These are phyloP conservation scores for Steinernema scapterisci DNA, from an alignment of 2,888 invertebrate genomes.

Conservation along the genomic window DNA sequence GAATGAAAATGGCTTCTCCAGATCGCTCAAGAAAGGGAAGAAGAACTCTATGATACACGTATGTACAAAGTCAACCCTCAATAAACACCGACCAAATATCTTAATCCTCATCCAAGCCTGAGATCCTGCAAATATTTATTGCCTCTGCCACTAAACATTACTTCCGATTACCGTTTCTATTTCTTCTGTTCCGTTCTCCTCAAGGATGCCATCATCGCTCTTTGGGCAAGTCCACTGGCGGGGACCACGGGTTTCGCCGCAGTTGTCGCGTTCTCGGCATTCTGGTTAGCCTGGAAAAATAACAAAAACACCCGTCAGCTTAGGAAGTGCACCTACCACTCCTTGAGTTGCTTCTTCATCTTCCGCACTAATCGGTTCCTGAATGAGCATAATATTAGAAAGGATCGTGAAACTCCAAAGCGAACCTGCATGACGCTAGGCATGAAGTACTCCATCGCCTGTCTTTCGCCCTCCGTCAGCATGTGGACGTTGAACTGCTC, in stretches of 20 bases:
- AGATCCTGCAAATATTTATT: no score
- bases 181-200: no score
- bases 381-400: background rate
- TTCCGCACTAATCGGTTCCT: no score
- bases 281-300: no score
- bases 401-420: background rate
- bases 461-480: background rate
- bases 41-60: no score
- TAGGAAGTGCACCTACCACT: no score
- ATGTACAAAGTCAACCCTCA: background rate
- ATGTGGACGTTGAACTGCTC: conserved; percentile 7
- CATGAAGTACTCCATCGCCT: conserved; percentile 8
- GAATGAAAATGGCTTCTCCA: background rate
- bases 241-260: no score
- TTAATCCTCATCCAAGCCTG: background rate
- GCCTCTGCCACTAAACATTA: no score
- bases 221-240: background rate
- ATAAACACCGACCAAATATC: background rate
- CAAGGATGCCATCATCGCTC: background rate
- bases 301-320: no score
- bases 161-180: no score
- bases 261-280: no score
- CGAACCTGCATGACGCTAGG: background rate
- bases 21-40: background rate
- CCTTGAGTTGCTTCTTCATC: no score